phyloP scores from a whole-genome alignment of 2,888 invertebrate species.

The Leptopilina syphax region DNA sequence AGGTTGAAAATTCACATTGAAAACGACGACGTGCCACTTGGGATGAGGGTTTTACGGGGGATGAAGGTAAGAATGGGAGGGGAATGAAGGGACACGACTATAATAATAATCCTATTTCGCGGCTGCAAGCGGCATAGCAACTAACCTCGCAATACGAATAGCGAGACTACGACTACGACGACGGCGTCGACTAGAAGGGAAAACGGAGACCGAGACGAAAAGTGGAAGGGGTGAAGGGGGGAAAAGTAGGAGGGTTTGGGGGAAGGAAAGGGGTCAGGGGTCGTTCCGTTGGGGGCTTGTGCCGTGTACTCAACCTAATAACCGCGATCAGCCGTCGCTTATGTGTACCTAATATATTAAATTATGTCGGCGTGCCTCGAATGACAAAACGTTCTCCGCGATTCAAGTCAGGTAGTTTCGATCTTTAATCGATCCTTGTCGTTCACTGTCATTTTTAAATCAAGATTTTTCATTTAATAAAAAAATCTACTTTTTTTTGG shows the following conservation, averaged over 20 bases:
- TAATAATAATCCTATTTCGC: conserved; percentile 74
- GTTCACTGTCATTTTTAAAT: background rate
- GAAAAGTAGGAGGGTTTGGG: background rate
- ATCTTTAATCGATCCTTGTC: conserved; percentile 29
- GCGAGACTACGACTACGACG: conserved; percentile 47
- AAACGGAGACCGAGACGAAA: conserved; percentile 6
- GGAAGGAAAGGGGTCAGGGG: conserved; percentile 60
- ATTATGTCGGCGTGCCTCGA: conserved; percentile 72
- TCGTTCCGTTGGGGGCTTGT: conserved; percentile 60
- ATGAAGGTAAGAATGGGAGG: background rate
- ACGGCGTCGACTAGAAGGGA: conserved; percentile 16
- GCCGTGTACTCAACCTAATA: conserved; percentile 73
- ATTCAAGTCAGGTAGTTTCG: conserved; percentile 27
- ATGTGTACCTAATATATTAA: conserved; percentile 75
- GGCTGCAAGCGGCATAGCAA: conserved; percentile 72
- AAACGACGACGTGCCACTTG: conserved; percentile 18
- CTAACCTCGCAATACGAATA: conserved; percentile 66
- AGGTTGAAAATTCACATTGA: conserved; percentile 18
- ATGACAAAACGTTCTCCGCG: conserved; percentile 55
- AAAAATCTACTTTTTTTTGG: too few relatives aligned
- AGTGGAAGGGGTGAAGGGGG: conserved; percentile 22
- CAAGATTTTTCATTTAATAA: too few relatives aligned
- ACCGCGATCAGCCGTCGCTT: conserved; percentile 75
- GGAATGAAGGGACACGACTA: conserved; percentile 58
- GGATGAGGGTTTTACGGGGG: conserved; percentile 9